A percentile compares a stretch with the other conserved stretches of the same genome.
These are phyloP conservation scores for Pollenia labialis DNA, from an alignment of 2,888 invertebrate genomes.

Conservation along the genomic window DNA sequence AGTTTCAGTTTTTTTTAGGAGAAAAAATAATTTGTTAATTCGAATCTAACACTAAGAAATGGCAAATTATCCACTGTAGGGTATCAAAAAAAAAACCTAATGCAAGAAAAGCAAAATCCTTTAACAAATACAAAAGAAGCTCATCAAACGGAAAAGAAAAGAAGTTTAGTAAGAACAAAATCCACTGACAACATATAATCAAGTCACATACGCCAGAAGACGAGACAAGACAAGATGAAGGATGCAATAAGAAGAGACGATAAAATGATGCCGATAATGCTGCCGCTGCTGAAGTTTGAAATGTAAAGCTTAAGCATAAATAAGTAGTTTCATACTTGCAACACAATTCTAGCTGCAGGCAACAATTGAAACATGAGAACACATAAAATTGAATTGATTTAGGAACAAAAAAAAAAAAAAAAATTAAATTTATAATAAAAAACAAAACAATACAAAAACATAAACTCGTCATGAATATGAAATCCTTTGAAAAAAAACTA, in stretches of 20 bases:
- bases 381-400: slow-evolving; percentile 69
- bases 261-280: slow-evolving; percentile 35
- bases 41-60: too few relatives aligned
- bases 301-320: slow-evolving; percentile 67
- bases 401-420: slow-evolving; percentile 47
- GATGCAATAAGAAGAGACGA: slow-evolving; percentile 34
- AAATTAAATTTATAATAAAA: slow-evolving; percentile 18
- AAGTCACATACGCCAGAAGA: slow-evolving; percentile 57
- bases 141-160: slow-evolving; percentile 11
- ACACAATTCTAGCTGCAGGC: slow-evolving; percentile 66
- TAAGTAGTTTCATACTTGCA: slow-evolving; percentile 66
- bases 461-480: slow-evolving; percentile 61
- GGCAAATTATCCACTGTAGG: neutral
- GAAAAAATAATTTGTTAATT: too few relatives aligned
- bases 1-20: too few relatives aligned
- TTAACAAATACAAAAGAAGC: slow-evolving; percentile 23
- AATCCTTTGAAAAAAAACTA: slow-evolving; percentile 50
- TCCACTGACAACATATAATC: slow-evolving; percentile 64
- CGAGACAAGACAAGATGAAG: slow-evolving; percentile 41
- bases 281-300: slow-evolving; percentile 51
- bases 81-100: slow-evolving; percentile 25
- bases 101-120: slow-evolving; percentile 6
- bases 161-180: slow-evolving; percentile 27
- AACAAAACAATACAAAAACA: slow-evolving; percentile 6
- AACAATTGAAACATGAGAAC: slow-evolving; percentile 70